These are phyloP conservation scores for Arvicanthis niloticus DNA, from an alignment of 2,113 vertebrate genomes.

Conservation along the genomic window DNA sequence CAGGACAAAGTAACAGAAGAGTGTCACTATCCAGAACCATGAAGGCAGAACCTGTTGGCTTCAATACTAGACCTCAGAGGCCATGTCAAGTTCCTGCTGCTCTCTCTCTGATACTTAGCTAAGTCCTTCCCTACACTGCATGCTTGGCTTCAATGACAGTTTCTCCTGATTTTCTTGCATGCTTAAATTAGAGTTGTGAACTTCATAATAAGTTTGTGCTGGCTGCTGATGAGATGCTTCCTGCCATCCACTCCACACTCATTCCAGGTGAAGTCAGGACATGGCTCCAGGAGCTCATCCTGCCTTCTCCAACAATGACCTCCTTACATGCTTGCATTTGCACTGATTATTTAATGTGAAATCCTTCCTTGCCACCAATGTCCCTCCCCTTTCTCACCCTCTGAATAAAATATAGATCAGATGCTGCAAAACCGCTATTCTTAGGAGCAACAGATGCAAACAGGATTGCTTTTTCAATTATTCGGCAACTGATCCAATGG, in stretches of 20 bases:
- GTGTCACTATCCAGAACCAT: accelerated
- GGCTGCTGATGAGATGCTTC: slow-evolving; percentile 85
- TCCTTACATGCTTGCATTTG: slow-evolving; percentile 67
- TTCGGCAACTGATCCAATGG: slow-evolving; percentile 80
- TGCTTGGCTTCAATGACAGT: slow-evolving; percentile 74
- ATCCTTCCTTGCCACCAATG: slow-evolving; percentile 41
- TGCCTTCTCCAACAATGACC: slow-evolving; percentile 71
- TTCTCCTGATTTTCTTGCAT: slow-evolving; percentile 80
- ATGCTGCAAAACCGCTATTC: slow-evolving; percentile 72
- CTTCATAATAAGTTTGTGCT: slow-evolving; percentile 84
- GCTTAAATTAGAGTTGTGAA: slow-evolving; percentile 80
- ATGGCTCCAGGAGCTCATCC: slow-evolving; percentile 72
- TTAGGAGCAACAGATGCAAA: slow-evolving; percentile 85
- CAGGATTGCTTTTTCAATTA: slow-evolving; percentile 87
- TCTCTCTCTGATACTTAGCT: accelerated
- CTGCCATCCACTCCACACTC: slow-evolving; percentile 77
- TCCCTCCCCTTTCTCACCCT: slow-evolving; percentile 47
- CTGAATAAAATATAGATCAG: slow-evolving; percentile 79
- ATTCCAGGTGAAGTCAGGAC: slow-evolving; percentile 82
- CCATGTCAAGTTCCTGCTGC: neutral
- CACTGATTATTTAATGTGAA: slow-evolving; percentile 81
- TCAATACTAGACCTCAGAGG: neutral
- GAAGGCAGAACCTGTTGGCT: neutral
- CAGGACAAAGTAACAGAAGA: neutral
- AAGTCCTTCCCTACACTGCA: neutral